Evolutionary conservation across 2,797 vertebrate genomes (phyloP).

Genomic region (Petrocephalus schoutedeni): DNA sequence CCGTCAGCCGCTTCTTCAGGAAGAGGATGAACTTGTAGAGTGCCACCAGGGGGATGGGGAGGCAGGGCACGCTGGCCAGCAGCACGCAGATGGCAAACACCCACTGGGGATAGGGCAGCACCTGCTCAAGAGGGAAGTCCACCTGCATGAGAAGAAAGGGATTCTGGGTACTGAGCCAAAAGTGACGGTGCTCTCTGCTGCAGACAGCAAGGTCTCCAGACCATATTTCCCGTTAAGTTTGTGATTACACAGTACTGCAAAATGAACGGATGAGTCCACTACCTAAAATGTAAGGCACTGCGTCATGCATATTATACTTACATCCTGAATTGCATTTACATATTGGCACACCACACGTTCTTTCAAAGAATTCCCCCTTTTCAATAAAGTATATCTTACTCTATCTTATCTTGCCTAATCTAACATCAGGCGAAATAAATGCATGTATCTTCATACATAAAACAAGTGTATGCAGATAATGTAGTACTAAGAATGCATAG

Average conservation of each 20-base stretch:
- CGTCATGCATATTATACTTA: background rate
- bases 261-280: background rate
- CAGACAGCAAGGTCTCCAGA: background rate
- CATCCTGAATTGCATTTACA: background rate
- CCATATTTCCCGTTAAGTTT: background rate
- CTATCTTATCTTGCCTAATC: background rate
- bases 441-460: background rate
- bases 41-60: conserved; percentile 58
- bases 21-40: conserved; percentile 50
- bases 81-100: conserved; percentile 55
- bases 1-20: conserved; percentile 18
- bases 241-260: background rate
- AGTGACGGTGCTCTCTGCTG: background rate
- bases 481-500: background rate
- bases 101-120: conserved; percentile 65
- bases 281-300: background rate
- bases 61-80: conserved; percentile 55
- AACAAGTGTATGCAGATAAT: too few relatives aligned
- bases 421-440: background rate
- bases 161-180: background rate
- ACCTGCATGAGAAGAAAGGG: conserved; percentile 46
- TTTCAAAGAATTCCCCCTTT: background rate
- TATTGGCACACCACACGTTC: background rate
- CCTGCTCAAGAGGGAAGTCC: conserved; percentile 62
- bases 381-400: background rate